Base-by-base conservation (phyloP, 92 coral and sea anemone genomes). In the Porites lobata region DNA sequence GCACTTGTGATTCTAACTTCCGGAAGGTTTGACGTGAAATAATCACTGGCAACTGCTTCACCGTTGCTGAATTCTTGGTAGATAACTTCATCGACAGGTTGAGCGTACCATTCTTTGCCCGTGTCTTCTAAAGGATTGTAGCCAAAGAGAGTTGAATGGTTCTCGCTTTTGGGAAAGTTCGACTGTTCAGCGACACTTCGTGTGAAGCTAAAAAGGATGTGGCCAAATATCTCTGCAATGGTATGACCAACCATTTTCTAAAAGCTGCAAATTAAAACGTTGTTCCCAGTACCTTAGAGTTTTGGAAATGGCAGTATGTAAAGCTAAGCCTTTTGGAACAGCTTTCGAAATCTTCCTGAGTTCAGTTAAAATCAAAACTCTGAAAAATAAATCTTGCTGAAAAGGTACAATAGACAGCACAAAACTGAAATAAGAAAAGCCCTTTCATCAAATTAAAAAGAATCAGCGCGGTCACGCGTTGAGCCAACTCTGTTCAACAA, bases 41-140 rank as follows among this genome's bases (percentile, higher is more conserved):
- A 74, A 74, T 74, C 78, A 10, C 3, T 1, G 58, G 17, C 15
- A 52, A 62, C 53, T 2, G 78, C 78, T 8, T 53, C 78, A 15
- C 78, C 53, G 32, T 74, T 74, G 20, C 78, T 51, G 63, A 51
- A 74, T 54, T 74, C 78, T 52, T 74, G 78, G 29, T 74, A 74
- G 10, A 74, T 74, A 54, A 51, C 62, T 5, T 74, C 64, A 51
- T 50, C 76, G 2, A 22, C 26, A 7, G 61, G 62, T 53, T 74
- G 63, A 51, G 15, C 8, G 21, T 74, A 51, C 78, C 78, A 74
- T 74, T 74, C 63, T 21, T 52, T 74, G 63, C 78, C 63, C 53
- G 78, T 74, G 78, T 74, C 78, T n/a, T 74, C 47, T 17, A 74
- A 9, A 8, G 78, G 19, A 53, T 74, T 18, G 78, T n/a, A 74